phyloP scores from a whole-genome alignment of 2,113 vertebrate species.

The Microcebus griseorufus region DNA sequence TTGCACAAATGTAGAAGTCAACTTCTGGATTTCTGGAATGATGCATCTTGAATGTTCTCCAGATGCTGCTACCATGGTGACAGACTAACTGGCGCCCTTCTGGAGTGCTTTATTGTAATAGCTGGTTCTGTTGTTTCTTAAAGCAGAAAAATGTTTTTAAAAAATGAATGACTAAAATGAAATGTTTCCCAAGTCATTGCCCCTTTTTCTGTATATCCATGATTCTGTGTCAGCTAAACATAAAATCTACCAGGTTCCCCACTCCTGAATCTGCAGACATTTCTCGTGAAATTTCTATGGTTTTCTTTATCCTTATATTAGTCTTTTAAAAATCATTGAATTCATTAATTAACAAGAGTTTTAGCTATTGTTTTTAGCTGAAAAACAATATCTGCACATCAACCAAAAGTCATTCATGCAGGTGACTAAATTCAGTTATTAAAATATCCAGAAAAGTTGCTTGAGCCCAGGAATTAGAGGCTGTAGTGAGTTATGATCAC shows the following conservation, averaged over 20 bases:
- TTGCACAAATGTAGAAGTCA: background rate
- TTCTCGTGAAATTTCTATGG: background rate
- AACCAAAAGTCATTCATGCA: background rate
- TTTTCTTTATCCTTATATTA: background rate
- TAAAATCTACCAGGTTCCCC: background rate
- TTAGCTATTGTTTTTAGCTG: background rate
- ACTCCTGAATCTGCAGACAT: background rate
- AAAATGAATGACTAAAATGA: conserved; percentile 35
- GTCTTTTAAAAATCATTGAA: background rate
- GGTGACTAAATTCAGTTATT: background rate
- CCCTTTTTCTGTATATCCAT: background rate
- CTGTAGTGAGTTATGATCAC: too few species aligned
- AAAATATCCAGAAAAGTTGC: background rate
- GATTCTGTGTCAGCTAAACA: background rate
- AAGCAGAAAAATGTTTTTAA: conserved; percentile 37
- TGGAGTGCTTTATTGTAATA: background rate
- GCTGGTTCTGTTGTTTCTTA: background rate
- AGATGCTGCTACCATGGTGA: conserved; percentile 58
- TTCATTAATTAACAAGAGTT: background rate
- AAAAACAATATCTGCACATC: background rate
- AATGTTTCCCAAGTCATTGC: conserved; percentile 6
- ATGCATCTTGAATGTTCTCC: conserved; percentile 15
- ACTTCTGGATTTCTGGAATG: conserved; percentile 23
- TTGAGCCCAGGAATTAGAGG: too few species aligned
- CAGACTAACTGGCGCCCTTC: background rate